These are phyloP conservation scores for Drosophila birchii DNA, from an alignment of 2,888 invertebrate species.

Conservation along the genomic window DNA sequence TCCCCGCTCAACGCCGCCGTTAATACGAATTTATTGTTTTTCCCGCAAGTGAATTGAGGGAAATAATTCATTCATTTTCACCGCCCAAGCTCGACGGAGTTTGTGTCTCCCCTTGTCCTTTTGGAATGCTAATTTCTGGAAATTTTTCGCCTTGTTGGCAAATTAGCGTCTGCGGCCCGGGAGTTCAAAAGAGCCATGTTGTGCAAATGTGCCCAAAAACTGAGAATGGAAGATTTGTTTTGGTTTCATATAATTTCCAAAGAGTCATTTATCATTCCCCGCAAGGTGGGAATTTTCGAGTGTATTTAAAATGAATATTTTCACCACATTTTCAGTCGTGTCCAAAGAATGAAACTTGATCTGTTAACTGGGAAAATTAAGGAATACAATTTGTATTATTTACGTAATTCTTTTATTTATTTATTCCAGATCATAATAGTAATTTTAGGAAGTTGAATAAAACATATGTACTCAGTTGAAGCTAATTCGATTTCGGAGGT, in stretches of 20 bases:
- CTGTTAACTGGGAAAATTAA: too few relatives aligned
- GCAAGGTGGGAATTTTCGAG: not conserved
- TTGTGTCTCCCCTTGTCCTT: conserved; percentile 5
- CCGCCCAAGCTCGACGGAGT: conserved; percentile 2
- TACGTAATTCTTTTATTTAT: not conserved
- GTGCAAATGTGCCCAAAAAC: conserved; percentile 49
- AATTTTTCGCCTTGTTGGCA: conserved; percentile 55
- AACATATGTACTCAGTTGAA: not conserved
- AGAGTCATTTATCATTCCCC: conserved; percentile 14
- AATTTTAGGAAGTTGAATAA: not conserved
- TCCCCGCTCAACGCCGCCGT: conserved; percentile 3
- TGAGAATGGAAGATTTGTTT: conserved; percentile 54
- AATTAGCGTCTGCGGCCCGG: conserved; percentile 11
- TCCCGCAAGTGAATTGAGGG: conserved; percentile 20
- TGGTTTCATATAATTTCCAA: conserved; percentile 38
- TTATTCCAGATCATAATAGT: not conserved
- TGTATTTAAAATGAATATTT: not conserved
- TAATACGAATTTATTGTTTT: conserved; percentile 44
- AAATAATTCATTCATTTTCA: conserved; percentile 36
- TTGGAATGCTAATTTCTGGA: conserved; percentile 50
- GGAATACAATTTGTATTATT: not conserved
- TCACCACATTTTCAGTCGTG: not conserved
- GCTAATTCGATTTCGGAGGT: conserved; percentile 21
- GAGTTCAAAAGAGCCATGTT: conserved; percentile 17
- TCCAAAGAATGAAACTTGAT: too few relatives aligned